A percentile compares a stretch with the other conserved stretches of the same genome.
Evolutionary conservation across 2,888 invertebrate genomes (phyloP).

Genomic region (Napeogenes sylphis): DNA sequence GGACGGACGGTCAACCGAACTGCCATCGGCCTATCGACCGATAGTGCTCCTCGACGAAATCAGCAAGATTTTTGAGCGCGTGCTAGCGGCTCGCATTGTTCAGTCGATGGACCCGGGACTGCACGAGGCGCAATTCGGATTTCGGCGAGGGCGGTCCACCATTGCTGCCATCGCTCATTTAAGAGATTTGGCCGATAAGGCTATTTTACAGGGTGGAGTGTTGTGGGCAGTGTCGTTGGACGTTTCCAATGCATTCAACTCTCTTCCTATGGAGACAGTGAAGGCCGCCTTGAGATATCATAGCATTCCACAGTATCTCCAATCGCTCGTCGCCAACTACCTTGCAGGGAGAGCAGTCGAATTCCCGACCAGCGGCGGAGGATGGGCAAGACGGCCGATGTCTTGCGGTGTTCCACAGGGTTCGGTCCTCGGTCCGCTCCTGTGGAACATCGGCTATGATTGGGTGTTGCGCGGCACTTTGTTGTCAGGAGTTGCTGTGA

Average conservation of each 20-base stretch:
- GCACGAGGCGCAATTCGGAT: conserved; percentile 12
- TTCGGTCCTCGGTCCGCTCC: no score
- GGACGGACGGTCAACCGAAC: conserved; percentile 14
- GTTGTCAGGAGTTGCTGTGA: no score
- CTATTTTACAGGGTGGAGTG: conserved; percentile 18
- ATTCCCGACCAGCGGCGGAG: not conserved
- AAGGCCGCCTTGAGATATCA: conserved; percentile 26
- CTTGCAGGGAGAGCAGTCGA: conserved; percentile 3
- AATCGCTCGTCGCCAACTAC: conserved; percentile 18
- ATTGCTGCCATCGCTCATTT: conserved; percentile 9
- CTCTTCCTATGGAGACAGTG: conserved; percentile 31
- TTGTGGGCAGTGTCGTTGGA: conserved; percentile 31
- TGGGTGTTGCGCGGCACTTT: no score
- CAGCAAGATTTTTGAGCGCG: conserved; percentile 29
- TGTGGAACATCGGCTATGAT: no score
- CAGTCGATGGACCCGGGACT: conserved; percentile 15
- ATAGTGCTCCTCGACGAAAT: conserved; percentile 28
- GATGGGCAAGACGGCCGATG: not conserved
- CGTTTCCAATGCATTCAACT: conserved; percentile 34
- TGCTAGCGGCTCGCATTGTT: conserved; percentile 13
- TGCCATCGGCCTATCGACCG: conserved; percentile 26
- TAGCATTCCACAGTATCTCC: conserved; percentile 26
- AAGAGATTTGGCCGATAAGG: no score
- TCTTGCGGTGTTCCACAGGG: not conserved
- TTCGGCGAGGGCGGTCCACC: conserved; percentile 21